A percentile compares a stretch with the other conserved stretches of the same genome.
Conservation (phyloP, 2,113 vertebrate genomes). For the Phalacrocorax carbo region DNA sequence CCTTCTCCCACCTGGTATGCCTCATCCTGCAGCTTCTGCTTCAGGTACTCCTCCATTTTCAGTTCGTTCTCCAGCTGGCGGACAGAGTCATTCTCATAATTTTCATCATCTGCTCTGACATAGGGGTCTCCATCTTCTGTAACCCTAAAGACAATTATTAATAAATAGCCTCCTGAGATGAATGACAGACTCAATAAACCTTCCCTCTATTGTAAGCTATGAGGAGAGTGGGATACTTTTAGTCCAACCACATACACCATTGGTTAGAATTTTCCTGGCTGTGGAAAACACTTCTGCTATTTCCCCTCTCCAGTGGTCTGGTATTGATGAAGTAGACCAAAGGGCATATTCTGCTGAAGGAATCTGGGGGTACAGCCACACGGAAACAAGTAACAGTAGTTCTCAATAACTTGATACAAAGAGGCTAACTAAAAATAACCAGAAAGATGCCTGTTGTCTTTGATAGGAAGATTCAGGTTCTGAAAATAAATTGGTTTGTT, state of each 20-base stretch:
- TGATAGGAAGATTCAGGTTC: background rate
- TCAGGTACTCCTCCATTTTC: conserved; percentile 88
- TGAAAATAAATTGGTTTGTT: background rate
- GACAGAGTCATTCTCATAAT: conserved; percentile 89
- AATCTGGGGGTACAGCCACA: background rate
- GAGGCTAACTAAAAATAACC: background rate
- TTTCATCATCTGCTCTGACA: conserved; percentile 78
- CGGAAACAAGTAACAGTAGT: background rate
- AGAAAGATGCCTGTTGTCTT: background rate
- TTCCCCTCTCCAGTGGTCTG: background rate
- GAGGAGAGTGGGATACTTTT: background rate
- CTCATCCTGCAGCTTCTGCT: conserved; percentile 89
- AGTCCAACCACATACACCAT: background rate
- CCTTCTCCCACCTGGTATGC: conserved; percentile 82
- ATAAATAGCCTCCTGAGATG: conserved; percentile 60
- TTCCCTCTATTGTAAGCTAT: background rate
- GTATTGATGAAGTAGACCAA: background rate
- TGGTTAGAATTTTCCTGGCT: background rate
- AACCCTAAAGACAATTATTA: conserved; percentile 72
- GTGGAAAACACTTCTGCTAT: background rate
- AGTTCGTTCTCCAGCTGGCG: conserved; percentile 89
- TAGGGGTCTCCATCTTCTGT: conserved; percentile 79
- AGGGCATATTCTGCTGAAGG: background rate
- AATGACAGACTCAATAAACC: background rate
- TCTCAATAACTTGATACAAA: background rate